Evolutionary conservation across 1,140 invertebrate species (phyloP).

Genomic region (Marisa cornuarietis): DNA sequence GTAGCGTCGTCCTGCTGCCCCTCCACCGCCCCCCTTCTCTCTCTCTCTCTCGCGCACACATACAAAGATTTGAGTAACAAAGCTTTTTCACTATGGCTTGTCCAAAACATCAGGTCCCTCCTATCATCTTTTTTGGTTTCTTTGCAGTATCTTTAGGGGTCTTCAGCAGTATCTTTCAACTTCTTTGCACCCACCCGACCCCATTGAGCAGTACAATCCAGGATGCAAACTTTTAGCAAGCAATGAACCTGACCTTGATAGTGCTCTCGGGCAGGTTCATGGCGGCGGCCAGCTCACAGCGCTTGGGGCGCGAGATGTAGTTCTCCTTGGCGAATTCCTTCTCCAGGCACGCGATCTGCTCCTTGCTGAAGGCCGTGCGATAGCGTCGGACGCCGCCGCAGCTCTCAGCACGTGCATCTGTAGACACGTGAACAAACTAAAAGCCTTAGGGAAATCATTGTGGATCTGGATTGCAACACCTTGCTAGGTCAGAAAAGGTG

Average conservation of each 20-base stretch:
- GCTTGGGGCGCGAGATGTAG: constrained; percentile 93
- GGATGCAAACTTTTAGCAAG: neutral
- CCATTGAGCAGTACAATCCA: no score
- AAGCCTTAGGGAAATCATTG: no score
- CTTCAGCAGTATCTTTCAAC: no score
- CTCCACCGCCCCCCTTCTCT: no score
- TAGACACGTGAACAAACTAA: no score
- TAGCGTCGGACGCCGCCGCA: constrained; percentile 81
- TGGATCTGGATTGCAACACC: no score
- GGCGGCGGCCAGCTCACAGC: constrained; percentile 93
- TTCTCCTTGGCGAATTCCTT: constrained; percentile 98
- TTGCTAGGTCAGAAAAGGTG: no score
- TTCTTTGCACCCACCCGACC: no score
- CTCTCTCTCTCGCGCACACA: neutral
- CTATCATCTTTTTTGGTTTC: neutral
- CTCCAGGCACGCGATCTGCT: constrained; percentile 92
- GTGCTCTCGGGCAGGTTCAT: constrained; percentile 96
- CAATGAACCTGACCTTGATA: constrained; percentile 84
- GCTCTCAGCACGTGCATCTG: constrained; percentile 30
- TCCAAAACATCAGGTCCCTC: no score
- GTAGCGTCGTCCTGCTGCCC: no score
- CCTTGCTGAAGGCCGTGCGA: constrained; percentile 95
- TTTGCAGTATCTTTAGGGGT: neutral
- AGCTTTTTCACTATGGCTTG: no score
- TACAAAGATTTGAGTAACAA: no score